A percentile compares a stretch with the other conserved stretches of the same genome.
These are phyloP conservation scores for Cygnus olor DNA, from an alignment of 2,797 vertebrate genomes.

Conservation along the genomic window DNA sequence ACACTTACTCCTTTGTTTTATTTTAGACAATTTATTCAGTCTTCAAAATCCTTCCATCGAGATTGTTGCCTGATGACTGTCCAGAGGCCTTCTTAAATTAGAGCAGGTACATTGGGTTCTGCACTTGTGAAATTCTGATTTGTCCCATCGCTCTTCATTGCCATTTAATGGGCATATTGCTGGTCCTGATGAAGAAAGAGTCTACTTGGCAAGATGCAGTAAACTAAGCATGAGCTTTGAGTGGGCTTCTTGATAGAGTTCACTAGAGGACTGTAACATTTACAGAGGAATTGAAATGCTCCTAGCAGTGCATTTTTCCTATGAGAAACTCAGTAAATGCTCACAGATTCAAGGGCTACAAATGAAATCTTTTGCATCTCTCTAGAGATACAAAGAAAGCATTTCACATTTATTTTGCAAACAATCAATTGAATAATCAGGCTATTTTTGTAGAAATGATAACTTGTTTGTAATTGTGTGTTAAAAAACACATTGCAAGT, in stretches of 20 bases:
- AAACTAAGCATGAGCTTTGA: constrained; percentile 40
- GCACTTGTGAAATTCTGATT: constrained; percentile 36
- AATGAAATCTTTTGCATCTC: constrained; percentile 22
- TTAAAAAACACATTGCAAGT: not conserved
- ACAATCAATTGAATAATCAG: not conserved
- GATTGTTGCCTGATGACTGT: constrained; percentile 35
- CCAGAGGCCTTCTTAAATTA: constrained; percentile 48
- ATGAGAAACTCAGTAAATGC: constrained; percentile 22
- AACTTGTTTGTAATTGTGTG: not conserved
- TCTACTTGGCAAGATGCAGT: constrained; percentile 18
- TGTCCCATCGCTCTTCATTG: constrained; percentile 47
- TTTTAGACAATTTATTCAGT: constrained; percentile 49
- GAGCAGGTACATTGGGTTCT: constrained; percentile 36
- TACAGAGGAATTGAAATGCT: constrained; percentile 20
- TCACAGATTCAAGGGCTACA: constrained; percentile 13
- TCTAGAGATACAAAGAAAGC: constrained; percentile 17
- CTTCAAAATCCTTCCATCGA: constrained; percentile 44
- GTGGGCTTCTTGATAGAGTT: constrained; percentile 35
- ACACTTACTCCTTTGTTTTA: constrained; percentile 43
- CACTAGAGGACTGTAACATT: constrained; percentile 8
- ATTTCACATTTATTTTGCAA: constrained; percentile 18
- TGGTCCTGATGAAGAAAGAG: constrained; percentile 41
- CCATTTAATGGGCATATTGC: constrained; percentile 23
- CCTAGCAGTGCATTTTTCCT: not conserved
- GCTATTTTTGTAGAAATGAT: not conserved